Conservation (phyloP, 2,797 vertebrate genomes). For the Gallinago stenura region DNA sequence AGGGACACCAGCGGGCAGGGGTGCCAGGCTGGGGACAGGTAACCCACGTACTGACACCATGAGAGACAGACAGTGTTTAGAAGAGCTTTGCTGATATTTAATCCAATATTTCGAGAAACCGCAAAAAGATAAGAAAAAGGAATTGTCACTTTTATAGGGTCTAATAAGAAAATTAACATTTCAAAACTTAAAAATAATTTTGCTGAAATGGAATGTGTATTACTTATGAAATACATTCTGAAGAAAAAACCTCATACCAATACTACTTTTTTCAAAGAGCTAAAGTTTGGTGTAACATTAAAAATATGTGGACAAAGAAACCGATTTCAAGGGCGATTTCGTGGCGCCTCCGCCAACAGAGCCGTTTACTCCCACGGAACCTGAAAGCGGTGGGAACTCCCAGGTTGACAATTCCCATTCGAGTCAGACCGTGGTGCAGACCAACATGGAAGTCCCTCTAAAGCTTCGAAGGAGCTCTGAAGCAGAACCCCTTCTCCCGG, state of each 20-base stretch:
- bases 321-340: not conserved
- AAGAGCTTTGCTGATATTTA: not conserved
- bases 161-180: not conserved
- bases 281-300: not conserved
- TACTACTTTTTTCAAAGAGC: not conserved
- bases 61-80: not conserved
- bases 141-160: not conserved
- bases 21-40: not conserved
- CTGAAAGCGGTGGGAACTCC: accelerated
- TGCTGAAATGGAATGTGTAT: not conserved
- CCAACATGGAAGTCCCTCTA: not conserved
- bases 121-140: not conserved
- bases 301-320: not conserved
- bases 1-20: not conserved
- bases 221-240: not conserved
- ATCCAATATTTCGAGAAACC: not conserved
- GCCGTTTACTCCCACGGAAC: not conserved
- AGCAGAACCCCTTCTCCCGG: not conserved
- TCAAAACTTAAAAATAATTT: not conserved
- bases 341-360: not conserved
- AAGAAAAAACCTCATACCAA: not conserved
- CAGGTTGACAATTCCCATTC: not conserved
- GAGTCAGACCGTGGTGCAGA: not conserved
- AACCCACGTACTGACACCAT: not conserved
- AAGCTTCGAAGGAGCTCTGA: not conserved